These are phyloP conservation scores for Loripinus fragilis DNA, from an alignment of 2,888 invertebrate species.

Conservation along the genomic window DNA sequence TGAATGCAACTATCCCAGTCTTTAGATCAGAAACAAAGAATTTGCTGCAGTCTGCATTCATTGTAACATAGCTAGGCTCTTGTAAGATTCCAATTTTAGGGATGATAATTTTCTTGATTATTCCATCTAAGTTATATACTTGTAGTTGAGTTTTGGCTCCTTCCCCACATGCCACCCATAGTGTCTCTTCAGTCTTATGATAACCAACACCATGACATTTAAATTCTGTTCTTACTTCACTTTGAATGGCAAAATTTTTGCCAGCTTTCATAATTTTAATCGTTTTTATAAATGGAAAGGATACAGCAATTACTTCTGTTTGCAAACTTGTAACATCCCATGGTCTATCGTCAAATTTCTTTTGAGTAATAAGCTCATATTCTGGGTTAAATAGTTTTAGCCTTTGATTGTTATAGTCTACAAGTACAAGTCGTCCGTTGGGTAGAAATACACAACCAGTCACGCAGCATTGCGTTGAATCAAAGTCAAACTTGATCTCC, in stretches of 20 bases:
- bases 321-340: constrained; percentile 49
- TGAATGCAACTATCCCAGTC: constrained; percentile 51
- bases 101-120: constrained; percentile 49
- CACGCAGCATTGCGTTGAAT: constrained; percentile 33
- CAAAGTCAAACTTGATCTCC: constrained; percentile 37
- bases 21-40: constrained; percentile 49
- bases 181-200: constrained; percentile 42
- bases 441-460: constrained; percentile 51
- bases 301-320: constrained; percentile 42
- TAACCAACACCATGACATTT: constrained; percentile 48
- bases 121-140: constrained; percentile 45
- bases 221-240: constrained; percentile 44
- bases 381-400: constrained; percentile 44
- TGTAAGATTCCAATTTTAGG: constrained; percentile 42
- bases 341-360: constrained; percentile 40
- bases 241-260: constrained; percentile 37
- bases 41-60: constrained; percentile 33
- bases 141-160: constrained; percentile 42
- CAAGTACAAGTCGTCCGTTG: constrained; percentile 50
- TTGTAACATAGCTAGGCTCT: constrained; percentile 44
- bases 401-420: constrained; percentile 51
- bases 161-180: constrained; percentile 47
- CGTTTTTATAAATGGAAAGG: constrained; percentile 43
- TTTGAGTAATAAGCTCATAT: constrained; percentile 37
- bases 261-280: constrained; percentile 43